These are phyloP conservation scores for Cheilosia impressa DNA, from an alignment of 2,888 invertebrate species.

Conservation along the genomic window DNA sequence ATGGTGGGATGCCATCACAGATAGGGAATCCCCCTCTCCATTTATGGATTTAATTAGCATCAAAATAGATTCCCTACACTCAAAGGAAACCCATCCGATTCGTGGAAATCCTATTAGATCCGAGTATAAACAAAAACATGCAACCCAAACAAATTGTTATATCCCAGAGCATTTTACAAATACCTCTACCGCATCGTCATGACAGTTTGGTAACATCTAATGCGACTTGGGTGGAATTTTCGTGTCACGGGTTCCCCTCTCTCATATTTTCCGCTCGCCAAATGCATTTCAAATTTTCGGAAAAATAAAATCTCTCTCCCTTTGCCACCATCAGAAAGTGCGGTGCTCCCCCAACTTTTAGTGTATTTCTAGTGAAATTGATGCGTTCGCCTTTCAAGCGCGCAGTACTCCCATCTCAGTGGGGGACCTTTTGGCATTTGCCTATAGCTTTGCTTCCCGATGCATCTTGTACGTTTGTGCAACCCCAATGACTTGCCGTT, in stretches of 20 bases:
- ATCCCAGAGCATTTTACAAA: slow-evolving; percentile 28
- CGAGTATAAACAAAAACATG: slow-evolving; percentile 63
- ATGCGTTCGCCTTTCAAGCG: slow-evolving; percentile 25
- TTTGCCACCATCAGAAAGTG: background rate
- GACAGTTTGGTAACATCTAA: slow-evolving; percentile 20
- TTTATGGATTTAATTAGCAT: slow-evolving; percentile 72
- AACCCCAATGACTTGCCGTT: slow-evolving; percentile 59
- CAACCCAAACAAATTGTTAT: slow-evolving; percentile 70
- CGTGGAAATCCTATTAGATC: slow-evolving; percentile 66
- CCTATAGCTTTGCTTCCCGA: slow-evolving; percentile 34
- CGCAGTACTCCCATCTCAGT: slow-evolving; percentile 51
- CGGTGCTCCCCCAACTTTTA: slow-evolving; percentile 13
- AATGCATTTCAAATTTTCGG: slow-evolving; percentile 58
- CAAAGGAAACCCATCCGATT: slow-evolving; percentile 43
- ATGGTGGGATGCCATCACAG: no score
- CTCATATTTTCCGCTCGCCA: slow-evolving; percentile 44
- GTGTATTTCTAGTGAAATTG: slow-evolving; percentile 57
- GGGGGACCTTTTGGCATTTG: slow-evolving; percentile 75
- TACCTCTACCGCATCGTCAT: background rate
- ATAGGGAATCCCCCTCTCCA: slow-evolving; percentile 23
- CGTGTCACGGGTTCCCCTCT: slow-evolving; percentile 52
- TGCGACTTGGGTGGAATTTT: slow-evolving; percentile 55
- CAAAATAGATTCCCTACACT: slow-evolving; percentile 65
- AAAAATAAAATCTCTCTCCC: slow-evolving; percentile 51
- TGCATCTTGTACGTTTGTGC: slow-evolving; percentile 6